These are phyloP conservation scores for Netelia virgata DNA, from an alignment of 2,888 invertebrate genomes.

Conservation along the genomic window DNA sequence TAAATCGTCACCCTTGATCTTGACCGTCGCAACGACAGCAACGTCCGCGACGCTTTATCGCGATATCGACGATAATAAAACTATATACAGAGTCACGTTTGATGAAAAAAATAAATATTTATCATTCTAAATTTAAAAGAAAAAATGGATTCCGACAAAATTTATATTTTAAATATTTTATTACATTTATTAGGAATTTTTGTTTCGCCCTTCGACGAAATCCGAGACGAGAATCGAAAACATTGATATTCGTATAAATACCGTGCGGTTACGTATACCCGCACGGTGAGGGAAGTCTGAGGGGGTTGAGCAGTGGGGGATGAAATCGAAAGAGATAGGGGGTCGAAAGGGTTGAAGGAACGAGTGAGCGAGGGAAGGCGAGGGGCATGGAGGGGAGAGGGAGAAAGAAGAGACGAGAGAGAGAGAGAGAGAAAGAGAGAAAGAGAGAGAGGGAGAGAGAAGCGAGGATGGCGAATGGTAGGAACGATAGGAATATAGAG, in stretches of 20 bases:
- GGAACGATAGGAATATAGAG: slow-evolving; percentile 28
- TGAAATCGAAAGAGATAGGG: background rate
- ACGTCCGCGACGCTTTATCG: too few relatives aligned
- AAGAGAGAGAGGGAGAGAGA: slow-evolving; percentile 18
- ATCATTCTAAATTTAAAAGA: too few relatives aligned
- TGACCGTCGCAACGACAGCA: too few relatives aligned
- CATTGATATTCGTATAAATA: background rate
- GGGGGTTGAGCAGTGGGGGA: background rate
- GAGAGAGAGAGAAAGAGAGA: slow-evolving; percentile 6
- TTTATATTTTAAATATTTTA: too few relatives aligned
- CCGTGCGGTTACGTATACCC: background rate
- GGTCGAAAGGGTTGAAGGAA: background rate
- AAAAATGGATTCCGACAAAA: too few relatives aligned
- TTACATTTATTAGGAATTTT: too few relatives aligned
- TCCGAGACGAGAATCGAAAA: too few relatives aligned
- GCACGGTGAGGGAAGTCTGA: background rate
- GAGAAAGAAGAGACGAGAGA: background rate
- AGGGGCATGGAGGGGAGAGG: slow-evolving; percentile 27
- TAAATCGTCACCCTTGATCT: too few relatives aligned
- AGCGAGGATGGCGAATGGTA: slow-evolving; percentile 1
- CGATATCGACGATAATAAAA: too few relatives aligned
- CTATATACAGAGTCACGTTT: too few relatives aligned
- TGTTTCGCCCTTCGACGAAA: too few relatives aligned
- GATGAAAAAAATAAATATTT: too few relatives aligned
- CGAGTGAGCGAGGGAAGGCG: slow-evolving; percentile 6